Evolutionary conservation across 2,113 vertebrate species (phyloP).

Genomic region (Prionailurus viverrinus): DNA sequence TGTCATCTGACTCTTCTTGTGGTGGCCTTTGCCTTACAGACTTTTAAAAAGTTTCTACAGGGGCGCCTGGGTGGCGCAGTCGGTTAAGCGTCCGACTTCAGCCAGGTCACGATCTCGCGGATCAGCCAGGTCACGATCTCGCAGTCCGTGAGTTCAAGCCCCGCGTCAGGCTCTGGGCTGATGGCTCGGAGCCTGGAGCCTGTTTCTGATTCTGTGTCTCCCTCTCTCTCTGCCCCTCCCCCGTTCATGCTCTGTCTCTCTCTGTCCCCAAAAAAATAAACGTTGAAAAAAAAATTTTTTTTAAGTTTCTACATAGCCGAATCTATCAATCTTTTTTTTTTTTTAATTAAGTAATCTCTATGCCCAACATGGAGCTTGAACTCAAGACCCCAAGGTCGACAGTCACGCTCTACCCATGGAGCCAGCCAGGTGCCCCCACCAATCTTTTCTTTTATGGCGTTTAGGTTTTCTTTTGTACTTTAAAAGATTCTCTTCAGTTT

Average conservation of each 20-base stretch:
- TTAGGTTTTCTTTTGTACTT: not conserved
- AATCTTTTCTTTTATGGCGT: not conserved
- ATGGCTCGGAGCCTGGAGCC: too few relatives aligned
- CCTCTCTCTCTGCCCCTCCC: too few relatives aligned
- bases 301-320: not conserved
- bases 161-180: too few relatives aligned
- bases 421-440: not conserved
- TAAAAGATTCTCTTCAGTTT: conserved; percentile 33
- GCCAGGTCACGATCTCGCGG: too few relatives aligned
- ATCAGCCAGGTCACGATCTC: too few relatives aligned
- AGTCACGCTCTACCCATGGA: not conserved
- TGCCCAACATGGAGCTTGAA: not conserved
- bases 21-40: not conserved
- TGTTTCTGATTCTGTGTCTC: too few relatives aligned
- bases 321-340: not conserved
- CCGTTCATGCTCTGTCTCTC: too few relatives aligned
- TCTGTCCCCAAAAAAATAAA: too few relatives aligned
- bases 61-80: too few relatives aligned
- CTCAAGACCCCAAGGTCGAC: not conserved
- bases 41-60: not conserved
- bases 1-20: not conserved
- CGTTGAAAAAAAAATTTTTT: too few relatives aligned
- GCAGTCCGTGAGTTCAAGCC: too few relatives aligned
- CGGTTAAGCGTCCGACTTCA: too few relatives aligned
- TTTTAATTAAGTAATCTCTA: not conserved